phyloP scores from a whole-genome alignment of 2,888 invertebrate species.

The Pachycephus smyrnensis region DNA sequence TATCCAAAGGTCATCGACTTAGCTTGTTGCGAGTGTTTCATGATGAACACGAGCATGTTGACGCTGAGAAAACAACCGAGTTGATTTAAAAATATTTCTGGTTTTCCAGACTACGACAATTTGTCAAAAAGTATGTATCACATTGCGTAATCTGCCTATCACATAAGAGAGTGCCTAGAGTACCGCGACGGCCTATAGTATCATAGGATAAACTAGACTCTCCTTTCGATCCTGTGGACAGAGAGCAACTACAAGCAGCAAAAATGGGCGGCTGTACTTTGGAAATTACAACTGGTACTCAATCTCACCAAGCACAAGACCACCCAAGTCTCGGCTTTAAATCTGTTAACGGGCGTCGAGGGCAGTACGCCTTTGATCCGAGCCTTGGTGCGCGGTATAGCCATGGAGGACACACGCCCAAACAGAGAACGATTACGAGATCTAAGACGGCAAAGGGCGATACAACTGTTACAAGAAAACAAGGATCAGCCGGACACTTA shows the following conservation, averaged over 20 bases:
- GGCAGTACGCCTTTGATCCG: too few relatives aligned
- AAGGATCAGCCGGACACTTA: too few relatives aligned
- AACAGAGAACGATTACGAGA: too few relatives aligned
- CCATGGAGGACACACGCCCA: too few relatives aligned
- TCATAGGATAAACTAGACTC: background rate
- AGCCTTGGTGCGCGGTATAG: too few relatives aligned
- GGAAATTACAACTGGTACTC: slow-evolving; percentile 1
- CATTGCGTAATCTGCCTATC: background rate
- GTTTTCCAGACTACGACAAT: background rate
- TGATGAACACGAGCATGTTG: slow-evolving; percentile 6
- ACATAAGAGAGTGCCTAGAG: background rate
- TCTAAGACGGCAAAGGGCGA: too few relatives aligned
- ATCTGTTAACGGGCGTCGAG: background rate
- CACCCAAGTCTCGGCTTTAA: background rate
- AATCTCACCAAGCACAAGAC: slow-evolving; percentile 3
- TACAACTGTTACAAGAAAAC: too few relatives aligned
- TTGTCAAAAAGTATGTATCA: background rate
- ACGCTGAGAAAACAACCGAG: background rate
- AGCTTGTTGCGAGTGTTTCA: slow-evolving; percentile 2
- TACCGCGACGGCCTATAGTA: background rate
- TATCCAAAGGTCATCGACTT: background rate
- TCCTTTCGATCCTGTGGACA: background rate
- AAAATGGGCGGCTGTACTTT: too few relatives aligned
- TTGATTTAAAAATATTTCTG: background rate
- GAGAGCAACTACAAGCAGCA: too few relatives aligned